Conservation (phyloP, 1,140 invertebrate genomes). For the Caenorhabditis elegans region DNA sequence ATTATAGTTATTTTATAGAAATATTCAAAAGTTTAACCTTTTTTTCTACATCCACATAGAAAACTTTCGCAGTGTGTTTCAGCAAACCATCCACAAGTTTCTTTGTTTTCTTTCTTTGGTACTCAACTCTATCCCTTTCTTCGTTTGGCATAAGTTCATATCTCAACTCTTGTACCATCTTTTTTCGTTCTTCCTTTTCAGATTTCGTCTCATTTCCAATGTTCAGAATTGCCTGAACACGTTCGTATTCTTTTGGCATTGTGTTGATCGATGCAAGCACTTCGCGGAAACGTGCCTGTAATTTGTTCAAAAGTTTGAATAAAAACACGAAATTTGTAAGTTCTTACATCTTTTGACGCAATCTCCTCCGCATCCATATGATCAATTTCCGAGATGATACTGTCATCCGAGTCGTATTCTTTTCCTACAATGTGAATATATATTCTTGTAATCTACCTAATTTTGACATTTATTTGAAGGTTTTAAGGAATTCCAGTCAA, state of each 20-base stretch:
- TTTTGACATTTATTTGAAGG: too few relatives aligned
- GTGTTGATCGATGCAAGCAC: neutral
- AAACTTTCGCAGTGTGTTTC: neutral
- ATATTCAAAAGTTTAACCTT: neutral
- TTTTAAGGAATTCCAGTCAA: too few relatives aligned
- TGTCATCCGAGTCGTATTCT: neutral
- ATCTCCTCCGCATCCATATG: neutral
- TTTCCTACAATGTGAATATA: too few relatives aligned
- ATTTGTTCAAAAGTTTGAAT: too few relatives aligned
- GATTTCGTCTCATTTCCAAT: slow-evolving; percentile 93
- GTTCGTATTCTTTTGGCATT: neutral
- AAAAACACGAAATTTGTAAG: too few relatives aligned
- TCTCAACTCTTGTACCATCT: neutral
- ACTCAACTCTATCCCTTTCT: neutral
- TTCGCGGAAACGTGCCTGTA: neutral
- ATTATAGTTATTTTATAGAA: too few relatives aligned
- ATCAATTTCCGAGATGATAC: neutral
- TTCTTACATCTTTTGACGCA: neutral
- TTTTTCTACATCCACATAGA: neutral
- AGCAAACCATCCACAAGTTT: neutral
- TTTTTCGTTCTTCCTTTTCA: slow-evolving; percentile 85
- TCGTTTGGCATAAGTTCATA: neutral
- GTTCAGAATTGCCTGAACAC: slow-evolving; percentile 76
- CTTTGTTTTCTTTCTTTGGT: neutral
- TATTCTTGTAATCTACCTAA: too few relatives aligned